phyloP scores from a whole-genome alignment of 2,797 vertebrate genomes.

The Gambusia yucatana region DNA sequence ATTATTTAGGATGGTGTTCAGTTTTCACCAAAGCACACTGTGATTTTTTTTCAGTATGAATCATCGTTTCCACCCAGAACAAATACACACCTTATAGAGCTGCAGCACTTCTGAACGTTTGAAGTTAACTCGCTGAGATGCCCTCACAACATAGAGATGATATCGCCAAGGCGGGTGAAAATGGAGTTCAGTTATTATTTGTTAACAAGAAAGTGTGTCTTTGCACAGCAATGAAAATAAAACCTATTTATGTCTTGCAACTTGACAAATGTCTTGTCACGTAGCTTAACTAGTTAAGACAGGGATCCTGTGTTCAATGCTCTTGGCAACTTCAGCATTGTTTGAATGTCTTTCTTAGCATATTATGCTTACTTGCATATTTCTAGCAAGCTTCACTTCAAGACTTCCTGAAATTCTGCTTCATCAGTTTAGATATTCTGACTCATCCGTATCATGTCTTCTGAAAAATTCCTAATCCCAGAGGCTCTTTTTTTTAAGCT shows the following conservation, averaged over 20 bases:
- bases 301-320: background rate
- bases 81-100: background rate
- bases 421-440: conserved; percentile 27
- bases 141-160: background rate
- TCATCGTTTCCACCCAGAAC: background rate
- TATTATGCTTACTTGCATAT: background rate
- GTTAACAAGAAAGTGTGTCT: background rate
- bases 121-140: background rate
- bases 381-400: conserved; percentile 6
- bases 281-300: background rate
- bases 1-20: background rate
- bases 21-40: background rate
- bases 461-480: conserved; percentile 17
- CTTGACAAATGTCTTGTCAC: background rate
- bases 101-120: background rate
- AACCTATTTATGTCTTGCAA: background rate
- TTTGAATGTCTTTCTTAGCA: background rate
- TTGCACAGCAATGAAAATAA: background rate
- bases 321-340: background rate
- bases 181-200: background rate
- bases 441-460: conserved; percentile 20
- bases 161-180: background rate
- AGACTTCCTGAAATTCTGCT: conserved; percentile 29
- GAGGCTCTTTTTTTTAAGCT: conserved; percentile 30
- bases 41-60: background rate